Percentiles rank a stretch among this genome's conserved stretches.
phyloP scores from a whole-genome alignment of 2,888 invertebrate species.

The Limulus polyphemus region DNA sequence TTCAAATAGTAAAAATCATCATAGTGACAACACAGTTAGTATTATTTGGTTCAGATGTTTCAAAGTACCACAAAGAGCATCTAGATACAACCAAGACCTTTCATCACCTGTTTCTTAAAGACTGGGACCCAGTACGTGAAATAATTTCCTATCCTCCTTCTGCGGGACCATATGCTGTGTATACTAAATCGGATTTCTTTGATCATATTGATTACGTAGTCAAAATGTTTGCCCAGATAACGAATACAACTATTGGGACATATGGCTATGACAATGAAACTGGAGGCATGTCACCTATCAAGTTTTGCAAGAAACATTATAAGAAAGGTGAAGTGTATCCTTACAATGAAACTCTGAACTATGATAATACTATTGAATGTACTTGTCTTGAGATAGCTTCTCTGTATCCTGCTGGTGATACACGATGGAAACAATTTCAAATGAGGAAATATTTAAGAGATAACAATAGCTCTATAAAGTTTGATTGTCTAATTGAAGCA shows the following conservation, averaged over 20 bases:
- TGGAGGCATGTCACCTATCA: conserved; percentile 49
- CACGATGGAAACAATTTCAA: conserved; percentile 32
- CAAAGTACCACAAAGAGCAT: conserved; percentile 76
- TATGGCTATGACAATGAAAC: conserved; percentile 23
- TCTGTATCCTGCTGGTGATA: conserved; percentile 20
- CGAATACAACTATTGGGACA: conserved; percentile 21
- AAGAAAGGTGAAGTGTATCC: conserved; percentile 69
- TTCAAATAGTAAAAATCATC: conserved; percentile 89
- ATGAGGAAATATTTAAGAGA: conserved; percentile 46
- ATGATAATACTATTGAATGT: conserved; percentile 59
- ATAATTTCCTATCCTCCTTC: conserved; percentile 87
- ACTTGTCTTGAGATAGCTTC: conserved; percentile 12
- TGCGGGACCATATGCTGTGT: conserved; percentile 75
- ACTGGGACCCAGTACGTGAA: conserved; percentile 63
- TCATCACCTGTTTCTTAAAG: conserved; percentile 78
- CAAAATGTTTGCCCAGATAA: conserved; percentile 29
- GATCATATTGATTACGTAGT: conserved; percentile 70
- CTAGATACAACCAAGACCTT: conserved; percentile 83
- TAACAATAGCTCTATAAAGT: conserved; percentile 54
- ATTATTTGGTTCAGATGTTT: conserved; percentile 82
- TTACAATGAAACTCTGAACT: conserved; percentile 78
- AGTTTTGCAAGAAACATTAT: conserved; percentile 65
- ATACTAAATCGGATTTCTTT: conserved; percentile 67
- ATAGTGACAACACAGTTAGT: conserved; percentile 87
- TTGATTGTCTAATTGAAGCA: conserved; percentile 64